Base-by-base conservation (phyloP, 2,888 invertebrate species). In the Ellobium chinense region DNA sequence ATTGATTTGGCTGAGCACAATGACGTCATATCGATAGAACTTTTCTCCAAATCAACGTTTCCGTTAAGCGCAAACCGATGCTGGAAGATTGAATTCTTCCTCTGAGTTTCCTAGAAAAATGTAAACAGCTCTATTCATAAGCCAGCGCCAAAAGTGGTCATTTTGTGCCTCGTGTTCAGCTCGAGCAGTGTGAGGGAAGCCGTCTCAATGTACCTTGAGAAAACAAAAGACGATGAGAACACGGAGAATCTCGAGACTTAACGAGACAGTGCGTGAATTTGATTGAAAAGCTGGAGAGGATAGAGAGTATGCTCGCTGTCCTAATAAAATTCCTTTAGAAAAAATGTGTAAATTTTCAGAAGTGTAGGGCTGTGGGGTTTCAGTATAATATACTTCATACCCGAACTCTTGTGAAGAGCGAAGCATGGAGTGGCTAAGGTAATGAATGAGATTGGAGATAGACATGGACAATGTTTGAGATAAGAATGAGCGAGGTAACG, bases 221-320 rank as follows among this genome's bases (percentile, higher is more conserved):
- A 58, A 72, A 72, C 72, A 72, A 60, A 60, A 58, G 14, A 24
- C 72, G 7, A 14, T 27, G 14, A 2, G 14, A 36, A 60, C 34
- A 72, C 37, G 14, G 37, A n/a, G n/a, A 58, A 36, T 31, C 56
- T 14, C 18, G 1, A 58, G 56, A 58, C 72, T 58, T 21, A 27
- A 60, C 72, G 58, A 24, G 72, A 72, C 72, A 72, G 72, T 34
- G 36, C 34, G 72, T 72, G 72, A 24, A 14, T 72, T 72, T 72
- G 60, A 72, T 72, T 72, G 56, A 72, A 72, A 72, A 56, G 56
- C 72, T 60, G 60, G n/a, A 29, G 18, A 58, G 14, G 12, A 1
- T 7, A 24, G 4, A 27, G 31, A 27, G 56, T 36, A 36, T 58
- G 56, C 36, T 72, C 37, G 31, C 14, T 37, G n/a, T 14, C 27